Evolutionary conservation across 2,113 vertebrate genomes (phyloP).

Genomic region (Platichthys flesus): DNA sequence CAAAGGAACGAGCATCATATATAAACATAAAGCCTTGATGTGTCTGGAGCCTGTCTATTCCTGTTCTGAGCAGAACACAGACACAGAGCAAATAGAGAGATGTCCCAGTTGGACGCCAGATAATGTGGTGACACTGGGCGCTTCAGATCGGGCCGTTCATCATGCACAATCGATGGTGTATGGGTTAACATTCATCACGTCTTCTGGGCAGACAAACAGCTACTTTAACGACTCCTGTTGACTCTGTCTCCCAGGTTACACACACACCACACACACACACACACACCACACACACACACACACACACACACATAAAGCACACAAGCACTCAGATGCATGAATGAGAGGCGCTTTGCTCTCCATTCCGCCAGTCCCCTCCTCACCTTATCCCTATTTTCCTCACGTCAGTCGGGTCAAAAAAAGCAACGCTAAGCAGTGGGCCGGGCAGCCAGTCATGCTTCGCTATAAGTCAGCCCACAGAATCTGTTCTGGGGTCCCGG

Average conservation of each 20-base stretch:
- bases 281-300: slow-evolving; percentile 32
- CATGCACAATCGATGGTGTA: slow-evolving; percentile 65
- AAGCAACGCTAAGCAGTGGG: slow-evolving; percentile 35
- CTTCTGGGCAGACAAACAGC: slow-evolving; percentile 43
- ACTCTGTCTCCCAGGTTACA: slow-evolving; percentile 38
- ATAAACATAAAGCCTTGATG: slow-evolving; percentile 18
- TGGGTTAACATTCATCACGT: slow-evolving; percentile 74
- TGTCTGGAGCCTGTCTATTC: slow-evolving; percentile 51
- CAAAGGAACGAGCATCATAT: slow-evolving; percentile 12
- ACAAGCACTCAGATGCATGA: slow-evolving; percentile 19
- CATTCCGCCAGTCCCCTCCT: slow-evolving; percentile 1
- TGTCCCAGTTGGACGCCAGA: slow-evolving; percentile 23
- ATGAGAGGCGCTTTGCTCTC: slow-evolving; percentile 20
- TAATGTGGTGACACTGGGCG: slow-evolving; percentile 59
- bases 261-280: slow-evolving; percentile 32
- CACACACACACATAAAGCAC: slow-evolving; percentile 35
- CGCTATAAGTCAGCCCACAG: slow-evolving; percentile 36
- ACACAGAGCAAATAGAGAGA: slow-evolving; percentile 68
- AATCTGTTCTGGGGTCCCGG: slow-evolving; percentile 42
- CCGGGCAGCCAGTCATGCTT: slow-evolving; percentile 43
- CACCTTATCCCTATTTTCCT: slow-evolving; percentile 46
- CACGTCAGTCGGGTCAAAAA: slow-evolving; percentile 44
- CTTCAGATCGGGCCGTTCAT: slow-evolving; percentile 56
- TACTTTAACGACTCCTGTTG: slow-evolving; percentile 41
- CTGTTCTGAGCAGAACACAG: slow-evolving; percentile 42